These are phyloP conservation scores for Halisarca cf. caerulea DNA, from an alignment of 37 sponge, comb jelly and placozoan species.

Conservation along the genomic window DNA sequence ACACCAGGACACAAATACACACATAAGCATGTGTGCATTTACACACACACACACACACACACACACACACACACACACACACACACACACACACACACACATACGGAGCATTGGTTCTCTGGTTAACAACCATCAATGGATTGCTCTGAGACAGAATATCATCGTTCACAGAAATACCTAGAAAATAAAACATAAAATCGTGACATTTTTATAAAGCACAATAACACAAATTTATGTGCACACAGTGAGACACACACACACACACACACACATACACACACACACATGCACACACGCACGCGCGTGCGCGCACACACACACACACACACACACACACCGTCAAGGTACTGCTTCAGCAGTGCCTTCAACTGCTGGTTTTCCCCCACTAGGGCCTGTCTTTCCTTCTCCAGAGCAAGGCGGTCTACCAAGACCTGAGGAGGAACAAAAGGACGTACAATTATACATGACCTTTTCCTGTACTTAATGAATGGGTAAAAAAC, in stretches of 20 bases:
- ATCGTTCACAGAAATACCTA: conserved; percentile 95
- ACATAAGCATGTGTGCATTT: too few species aligned
- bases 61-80: too few species aligned
- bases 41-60: too few species aligned
- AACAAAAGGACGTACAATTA: too few species aligned
- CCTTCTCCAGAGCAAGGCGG: conserved; percentile 82
- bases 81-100: neutral
- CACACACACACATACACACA: neutral
- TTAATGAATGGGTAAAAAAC: too few species aligned
- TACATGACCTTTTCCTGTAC: too few species aligned
- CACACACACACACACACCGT: conserved; percentile 67
- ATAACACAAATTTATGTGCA: neutral
- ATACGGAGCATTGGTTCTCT: conserved; percentile 52
- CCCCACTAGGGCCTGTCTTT: conserved; percentile 61
- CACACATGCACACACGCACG: conserved; percentile 2
- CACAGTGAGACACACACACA: neutral
- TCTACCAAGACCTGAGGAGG: conserved; percentile 76
- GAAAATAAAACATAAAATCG: too few species aligned
- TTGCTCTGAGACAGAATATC: conserved; percentile 88
- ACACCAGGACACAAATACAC: too few species aligned
- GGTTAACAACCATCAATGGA: conserved; percentile 89
- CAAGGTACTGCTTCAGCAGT: conserved; percentile 95
- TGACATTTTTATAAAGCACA: neutral
- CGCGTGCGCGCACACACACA: neutral
- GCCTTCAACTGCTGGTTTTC: conserved; percentile 86